A percentile compares a stretch with the other conserved stretches of the same genome.
Conservation (phyloP, 2,888 invertebrate genomes). For the Uropetala carovei region DNA sequence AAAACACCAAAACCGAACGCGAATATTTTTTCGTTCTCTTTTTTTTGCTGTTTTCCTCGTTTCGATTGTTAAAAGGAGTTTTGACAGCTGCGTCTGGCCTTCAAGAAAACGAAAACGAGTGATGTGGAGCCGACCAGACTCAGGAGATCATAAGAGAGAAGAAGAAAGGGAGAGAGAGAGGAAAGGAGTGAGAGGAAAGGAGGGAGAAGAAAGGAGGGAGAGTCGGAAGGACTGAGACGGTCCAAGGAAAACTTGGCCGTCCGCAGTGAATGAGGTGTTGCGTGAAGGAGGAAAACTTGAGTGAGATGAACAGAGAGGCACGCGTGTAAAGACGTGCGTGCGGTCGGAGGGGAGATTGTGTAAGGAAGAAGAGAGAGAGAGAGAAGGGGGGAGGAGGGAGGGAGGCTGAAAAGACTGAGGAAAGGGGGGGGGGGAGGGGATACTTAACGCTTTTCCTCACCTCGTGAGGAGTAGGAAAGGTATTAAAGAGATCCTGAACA, state of each 20-base stretch:
- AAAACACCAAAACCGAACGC: no score
- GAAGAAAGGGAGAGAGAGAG: background rate
- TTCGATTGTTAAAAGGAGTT: background rate
- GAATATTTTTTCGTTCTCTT: no score
- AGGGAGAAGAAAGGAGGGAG: background rate
- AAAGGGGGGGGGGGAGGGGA: no score
- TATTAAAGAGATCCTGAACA: background rate
- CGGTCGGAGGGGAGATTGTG: background rate
- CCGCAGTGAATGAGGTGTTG: background rate
- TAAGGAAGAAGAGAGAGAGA: background rate
- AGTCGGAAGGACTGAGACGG: background rate
- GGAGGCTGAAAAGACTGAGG: no score
- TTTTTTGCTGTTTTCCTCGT: background rate
- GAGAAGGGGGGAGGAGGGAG: background rate
- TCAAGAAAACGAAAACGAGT: background rate
- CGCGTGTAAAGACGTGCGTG: background rate
- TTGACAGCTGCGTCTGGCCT: constrained; percentile 26
- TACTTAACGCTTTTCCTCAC: background rate
- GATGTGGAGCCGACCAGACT: background rate
- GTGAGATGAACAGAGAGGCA: background rate
- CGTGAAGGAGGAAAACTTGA: background rate
- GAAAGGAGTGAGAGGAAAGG: background rate
- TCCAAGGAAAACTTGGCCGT: background rate
- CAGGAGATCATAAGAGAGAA: background rate
- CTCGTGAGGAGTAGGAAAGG: background rate